These are phyloP conservation scores for Nymphicus hollandicus DNA, from an alignment of 2,113 vertebrate species.

Conservation along the genomic window DNA sequence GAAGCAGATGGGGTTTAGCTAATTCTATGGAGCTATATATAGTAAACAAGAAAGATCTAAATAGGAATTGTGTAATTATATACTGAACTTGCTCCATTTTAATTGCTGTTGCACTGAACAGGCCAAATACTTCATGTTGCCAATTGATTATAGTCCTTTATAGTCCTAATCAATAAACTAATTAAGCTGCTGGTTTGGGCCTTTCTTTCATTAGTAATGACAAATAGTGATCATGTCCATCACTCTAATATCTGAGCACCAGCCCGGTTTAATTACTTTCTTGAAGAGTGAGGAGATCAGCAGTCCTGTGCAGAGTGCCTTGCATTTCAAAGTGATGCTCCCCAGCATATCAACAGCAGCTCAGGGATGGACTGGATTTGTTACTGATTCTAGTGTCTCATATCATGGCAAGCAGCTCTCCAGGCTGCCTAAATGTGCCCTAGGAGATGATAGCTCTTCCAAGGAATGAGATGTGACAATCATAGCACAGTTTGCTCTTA, in stretches of 20 bases:
- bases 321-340: conserved; percentile 28
- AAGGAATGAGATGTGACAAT: neutral
- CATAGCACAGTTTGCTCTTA: neutral
- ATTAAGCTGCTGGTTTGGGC: conserved; percentile 60
- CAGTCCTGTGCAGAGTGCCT: neutral
- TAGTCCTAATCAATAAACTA: conserved; percentile 66
- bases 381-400: neutral
- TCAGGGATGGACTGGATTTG: neutral
- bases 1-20: conserved; percentile 67
- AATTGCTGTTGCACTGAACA: conserved; percentile 53
- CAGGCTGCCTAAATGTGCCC: neutral
- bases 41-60: conserved; percentile 67
- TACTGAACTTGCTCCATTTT: conserved; percentile 60
- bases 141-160: conserved; percentile 64
- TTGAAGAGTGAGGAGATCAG: conserved; percentile 23
- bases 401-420: neutral
- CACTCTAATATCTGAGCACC: conserved; percentile 47
- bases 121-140: conserved; percentile 55
- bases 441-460: neutral
- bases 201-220: conserved; percentile 60
- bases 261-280: conserved; percentile 50
- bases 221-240: conserved; percentile 60
- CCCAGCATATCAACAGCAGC: neutral
- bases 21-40: conserved; percentile 67
- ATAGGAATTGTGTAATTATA: conserved; percentile 65